phyloP scores from a whole-genome alignment of 2,113 vertebrate genomes.

The Hemicordylus capensis region DNA sequence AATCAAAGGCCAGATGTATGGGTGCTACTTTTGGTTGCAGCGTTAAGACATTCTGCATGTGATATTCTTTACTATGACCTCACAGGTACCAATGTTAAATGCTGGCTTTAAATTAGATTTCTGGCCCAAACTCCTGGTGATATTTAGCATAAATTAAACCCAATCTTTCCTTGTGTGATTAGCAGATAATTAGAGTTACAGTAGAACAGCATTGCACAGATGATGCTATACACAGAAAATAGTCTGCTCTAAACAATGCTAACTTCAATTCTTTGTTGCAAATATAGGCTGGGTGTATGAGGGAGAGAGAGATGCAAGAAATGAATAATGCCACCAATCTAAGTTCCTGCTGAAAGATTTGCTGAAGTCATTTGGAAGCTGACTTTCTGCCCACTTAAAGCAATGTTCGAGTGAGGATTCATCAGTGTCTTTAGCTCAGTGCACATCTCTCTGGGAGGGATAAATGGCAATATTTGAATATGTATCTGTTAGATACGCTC shows the following conservation, averaged over 20 bases:
- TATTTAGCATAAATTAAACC: neutral
- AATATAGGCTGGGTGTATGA: neutral
- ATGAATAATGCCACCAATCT: neutral
- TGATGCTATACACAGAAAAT: neutral
- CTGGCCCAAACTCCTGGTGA: neutral
- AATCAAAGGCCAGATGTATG: neutral
- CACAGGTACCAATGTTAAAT: too few relatives aligned
- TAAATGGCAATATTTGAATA: slow-evolving; percentile 32
- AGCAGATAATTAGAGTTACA: neutral
- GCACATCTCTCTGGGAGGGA: neutral
- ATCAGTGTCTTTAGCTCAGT: slow-evolving; percentile 45
- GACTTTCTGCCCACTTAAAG: slow-evolving; percentile 38
- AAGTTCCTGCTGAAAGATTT: slow-evolving; percentile 3
- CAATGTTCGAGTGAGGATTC: neutral
- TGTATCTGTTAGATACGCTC: slow-evolving; percentile 21
- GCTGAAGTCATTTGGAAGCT: neutral
- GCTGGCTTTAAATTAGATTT: too few relatives aligned
- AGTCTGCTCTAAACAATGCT: neutral
- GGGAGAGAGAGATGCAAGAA: accelerated
- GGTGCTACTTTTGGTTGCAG: neutral
- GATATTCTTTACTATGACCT: too few relatives aligned
- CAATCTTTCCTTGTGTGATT: neutral
- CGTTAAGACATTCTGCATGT: neutral
- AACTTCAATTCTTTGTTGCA: neutral
- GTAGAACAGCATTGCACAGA: neutral